Evolutionary conservation across 2,888 invertebrate species (phyloP), one percentile per base, ranked within the genome.

Genomic region (Ptychoptera albimana): DNA sequence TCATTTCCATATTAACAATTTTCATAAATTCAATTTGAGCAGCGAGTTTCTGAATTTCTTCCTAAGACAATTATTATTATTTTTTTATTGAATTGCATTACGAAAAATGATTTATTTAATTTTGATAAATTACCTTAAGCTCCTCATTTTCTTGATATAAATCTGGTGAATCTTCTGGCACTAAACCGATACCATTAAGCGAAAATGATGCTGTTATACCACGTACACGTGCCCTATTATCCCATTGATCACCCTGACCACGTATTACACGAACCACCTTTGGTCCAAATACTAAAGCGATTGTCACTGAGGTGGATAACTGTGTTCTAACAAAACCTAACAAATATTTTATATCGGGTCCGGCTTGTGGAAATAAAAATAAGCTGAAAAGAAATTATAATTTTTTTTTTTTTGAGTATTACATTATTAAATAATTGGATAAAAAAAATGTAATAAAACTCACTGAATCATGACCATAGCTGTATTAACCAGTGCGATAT

Each of bases 1-100:
- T 85, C 72, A 86, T 79, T 66, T 88, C 86, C 89, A 91, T 89
- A 58, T 88, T 85, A 14, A 89, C 87, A 62, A 88, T 88, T 69
- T 87, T 87, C 86, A 89, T 87, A 65, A 86, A 86, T 63, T 91
- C 89, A 53, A 91, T 88, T 65, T 89, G 88, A 16, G 86, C 85
- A 0, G 89, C 89, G 50, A 91, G 67, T 60, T 88, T 89, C 57
- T 89, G 89, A 31, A 91, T 81, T 67, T 91, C 88, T 60, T 91
- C 89, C 86, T 87, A 36, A n/a, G 43, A 39, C 15, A 44, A 40
- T 39, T 35, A 9, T 23, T 12, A 12, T 37, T 12, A 12, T 37
- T 37, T 37, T 9, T 35, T 12, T 6, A 9, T 35, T 9, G 7
- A 12, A 12, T 10, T 35, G 8, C 2, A 37, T 13, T 32, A n/a